Base-by-base conservation (phyloP, 2,797 vertebrate species). In the Hyperoplus immaculatus region DNA sequence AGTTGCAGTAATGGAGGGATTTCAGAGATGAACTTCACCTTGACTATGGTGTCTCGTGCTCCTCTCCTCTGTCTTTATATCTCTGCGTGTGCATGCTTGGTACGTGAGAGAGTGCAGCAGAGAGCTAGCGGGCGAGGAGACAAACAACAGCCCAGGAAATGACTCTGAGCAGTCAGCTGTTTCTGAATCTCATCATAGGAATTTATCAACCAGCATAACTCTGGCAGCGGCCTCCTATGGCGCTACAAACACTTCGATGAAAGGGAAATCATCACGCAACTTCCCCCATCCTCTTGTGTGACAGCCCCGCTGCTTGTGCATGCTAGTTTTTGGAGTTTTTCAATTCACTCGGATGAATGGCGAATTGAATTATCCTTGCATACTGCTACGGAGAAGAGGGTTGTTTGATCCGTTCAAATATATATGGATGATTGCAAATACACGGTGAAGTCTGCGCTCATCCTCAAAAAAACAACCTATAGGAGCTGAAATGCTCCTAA, bases 331-430 rank as follows among this genome's bases (percentile, higher is more conserved):
- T 84, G 58, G 72, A 82, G 54, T 83, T 81, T 29, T 75, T 77
- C 66, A 69, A 74, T 85, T 85, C 63, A 85, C 80, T 58, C 13
- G 46, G 29, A 85, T 88, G 77, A 91, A 91, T 82, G 74, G 70
- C 58, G 65, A 75, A 85, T 78, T 51, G 70, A 87, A 84, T 78
- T 77, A 81, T 55, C 29, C 53, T 58, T 36, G 69, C 69, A 70
- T 57, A 65, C 62, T 80, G 45, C 65, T 57, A 54, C 55, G 49
- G 82, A 87, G 69, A 75, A 81, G 69, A 86, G 64, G 29, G 75
- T 38, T 78, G 76, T 92, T 92, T 89, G 91, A 94, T 90, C 82
- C 65, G 1, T 74, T 87, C 73, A 86, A 87, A 90, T 87, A 29
- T 29, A 88, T 88, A 87, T 78, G 85, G 81, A 78, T 77, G 86